Conservation (phyloP, 2,113 vertebrate genomes). For the Syngnathus typhle region DNA sequence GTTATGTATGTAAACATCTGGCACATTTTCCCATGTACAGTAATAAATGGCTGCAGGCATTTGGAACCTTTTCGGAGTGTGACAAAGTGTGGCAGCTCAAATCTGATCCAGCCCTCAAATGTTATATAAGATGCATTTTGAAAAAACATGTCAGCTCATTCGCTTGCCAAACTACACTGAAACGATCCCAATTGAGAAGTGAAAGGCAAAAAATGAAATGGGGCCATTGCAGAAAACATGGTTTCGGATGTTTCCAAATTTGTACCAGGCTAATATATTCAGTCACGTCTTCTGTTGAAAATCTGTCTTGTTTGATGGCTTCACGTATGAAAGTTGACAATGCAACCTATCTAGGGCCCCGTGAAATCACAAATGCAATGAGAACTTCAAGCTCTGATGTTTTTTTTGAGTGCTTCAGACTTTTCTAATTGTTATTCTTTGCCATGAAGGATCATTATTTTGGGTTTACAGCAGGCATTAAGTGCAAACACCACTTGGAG, state of each 20-base stretch:
- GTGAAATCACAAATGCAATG: conserved; percentile 11
- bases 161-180: background rate
- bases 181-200: background rate
- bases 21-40: conserved; percentile 1
- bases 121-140: conserved; percentile 15
- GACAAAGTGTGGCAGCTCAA: conserved; percentile 35
- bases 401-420: conserved; percentile 12
- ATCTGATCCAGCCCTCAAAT: conserved; percentile 16
- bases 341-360: conserved; percentile 9
- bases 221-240: background rate
- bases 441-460: conserved; percentile 19
- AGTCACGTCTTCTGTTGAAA: conserved; percentile 3
- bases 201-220: background rate
- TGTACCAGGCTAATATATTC: background rate
- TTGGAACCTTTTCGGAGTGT: conserved; percentile 22
- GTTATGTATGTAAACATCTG: background rate
- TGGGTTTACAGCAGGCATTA: conserved; percentile 27
- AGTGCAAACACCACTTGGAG: conserved; percentile 17
- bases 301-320: conserved; percentile 13
- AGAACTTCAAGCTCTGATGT: conserved; percentile 4
- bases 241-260: background rate
- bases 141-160: background rate
- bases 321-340: conserved; percentile 9
- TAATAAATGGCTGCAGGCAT: conserved; percentile 26
- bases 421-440: conserved; percentile 16